Conservation (phyloP, 1,140 invertebrate species). For the Brachionus rubens region DNA sequence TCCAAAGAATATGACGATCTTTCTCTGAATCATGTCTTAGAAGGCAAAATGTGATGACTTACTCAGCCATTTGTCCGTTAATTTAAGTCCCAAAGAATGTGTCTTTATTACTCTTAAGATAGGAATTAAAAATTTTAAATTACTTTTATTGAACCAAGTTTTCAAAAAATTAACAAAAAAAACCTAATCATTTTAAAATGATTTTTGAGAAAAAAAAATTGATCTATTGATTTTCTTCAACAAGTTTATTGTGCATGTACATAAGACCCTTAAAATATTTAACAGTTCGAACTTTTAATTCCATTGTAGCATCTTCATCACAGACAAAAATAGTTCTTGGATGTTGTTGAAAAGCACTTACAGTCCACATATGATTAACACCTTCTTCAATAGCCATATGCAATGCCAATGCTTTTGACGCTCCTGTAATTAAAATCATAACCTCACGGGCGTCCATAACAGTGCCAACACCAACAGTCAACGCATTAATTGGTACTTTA, state of each 20-base stretch:
- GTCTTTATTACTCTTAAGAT: no score
- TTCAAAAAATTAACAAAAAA: no score
- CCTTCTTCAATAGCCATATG: conserved; percentile 96
- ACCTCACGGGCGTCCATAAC: conserved; percentile 97
- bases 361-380: conserved; percentile 99
- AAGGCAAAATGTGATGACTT: no score
- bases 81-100: no score
- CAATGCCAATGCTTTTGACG: conserved; percentile 90
- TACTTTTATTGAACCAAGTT: no score
- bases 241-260: conserved; percentile 61
- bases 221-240: conserved; percentile 51
- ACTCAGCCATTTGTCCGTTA: no score
- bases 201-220: neutral
- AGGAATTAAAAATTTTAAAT: no score
- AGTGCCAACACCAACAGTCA: conserved; percentile 96
- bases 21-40: no score
- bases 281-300: conserved; percentile 94
- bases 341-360: conserved; percentile 87
- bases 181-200: no score
- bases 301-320: conserved; percentile 94
- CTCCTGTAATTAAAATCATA: conserved; percentile 84
- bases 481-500: conserved; percentile 64
- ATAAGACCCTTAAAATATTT: conserved; percentile 92
- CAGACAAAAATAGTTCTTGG: conserved; percentile 85
- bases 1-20: no score